Base-by-base conservation (phyloP, 2,797 vertebrate species). In the Ataeniobius toweri region DNA sequence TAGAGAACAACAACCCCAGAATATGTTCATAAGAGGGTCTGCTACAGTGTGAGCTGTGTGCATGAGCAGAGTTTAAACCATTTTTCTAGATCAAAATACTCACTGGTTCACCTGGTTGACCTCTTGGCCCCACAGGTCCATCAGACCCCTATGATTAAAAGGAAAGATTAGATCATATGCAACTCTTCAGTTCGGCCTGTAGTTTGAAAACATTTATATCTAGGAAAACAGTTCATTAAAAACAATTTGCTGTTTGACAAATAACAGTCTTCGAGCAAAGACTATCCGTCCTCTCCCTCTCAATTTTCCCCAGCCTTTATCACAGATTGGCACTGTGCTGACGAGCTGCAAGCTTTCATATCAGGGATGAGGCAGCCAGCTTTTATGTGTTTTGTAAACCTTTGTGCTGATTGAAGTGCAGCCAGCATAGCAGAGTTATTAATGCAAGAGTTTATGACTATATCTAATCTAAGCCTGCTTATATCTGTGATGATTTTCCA, bases 81-180 rank as follows among this genome's bases (percentile, higher is more conserved):
- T 65, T 56, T 41, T 46, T 78, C 28, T 10, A 51, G 77, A 74
- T 67, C 24, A 7, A 39, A 53, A 82, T 82, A 97, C 98, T 97
- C 87, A 99, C 98, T 20, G 97, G 94, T 95, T 99, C 97, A 18
- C 98, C 97, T 2, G 97, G 93, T 86, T 97, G 96, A 73, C 98
- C 98, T 77, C 93, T 94, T n/a, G 97, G 96, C 71, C 98, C 97
- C 0, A 93, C 87, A 50, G 95, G 96, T 82, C 98, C 98, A 13
- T 96, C 92, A 5, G 95, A 86, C 77, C 98, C 98, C 98, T 99
- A 74, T 70, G 89, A 85, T 31, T 82, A 76, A 77, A 76, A 75
- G 75, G 20, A 44, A 79, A 85, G 80, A 74, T 73, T 48, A 50
- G 24, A 80, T 88, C 67, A 83, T 18, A 59, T 76, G 48, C 76